Conservation (phyloP, 2,888 invertebrate genomes). For the Polydrusus pterygomalis region DNA sequence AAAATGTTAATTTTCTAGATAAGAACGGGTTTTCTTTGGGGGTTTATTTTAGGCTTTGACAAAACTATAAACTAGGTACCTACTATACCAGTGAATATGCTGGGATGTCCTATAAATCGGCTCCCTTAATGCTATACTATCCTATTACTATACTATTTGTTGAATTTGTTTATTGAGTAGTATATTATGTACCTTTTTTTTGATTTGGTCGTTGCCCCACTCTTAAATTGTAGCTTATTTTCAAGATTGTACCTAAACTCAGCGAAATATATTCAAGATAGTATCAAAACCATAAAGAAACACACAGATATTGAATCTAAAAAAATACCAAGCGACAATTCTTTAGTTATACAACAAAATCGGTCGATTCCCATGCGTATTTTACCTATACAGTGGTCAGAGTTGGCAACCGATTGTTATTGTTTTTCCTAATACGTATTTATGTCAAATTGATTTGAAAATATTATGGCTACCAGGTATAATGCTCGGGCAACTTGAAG, state of each 20-base stretch:
- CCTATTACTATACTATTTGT: too few relatives aligned
- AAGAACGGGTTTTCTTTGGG: not conserved
- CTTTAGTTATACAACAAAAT: conserved; percentile 43
- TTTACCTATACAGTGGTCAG: conserved; percentile 46
- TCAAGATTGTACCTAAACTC: too few relatives aligned
- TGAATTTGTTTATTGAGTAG: too few relatives aligned
- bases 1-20: conserved; percentile 31
- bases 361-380: conserved; percentile 54
- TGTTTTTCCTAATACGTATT: conserved; percentile 57
- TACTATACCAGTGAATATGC: too few relatives aligned
- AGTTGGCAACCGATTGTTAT: conserved; percentile 47
- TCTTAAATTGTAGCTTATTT: too few relatives aligned
- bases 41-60: too few relatives aligned
- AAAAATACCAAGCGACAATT: conserved; percentile 42
- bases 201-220: too few relatives aligned
- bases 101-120: too few relatives aligned
- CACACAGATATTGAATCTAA: conserved; percentile 10
- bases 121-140: too few relatives aligned
- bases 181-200: too few relatives aligned
- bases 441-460: conserved; percentile 57
- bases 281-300: conserved; percentile 29
- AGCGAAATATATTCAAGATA: conserved; percentile 29
- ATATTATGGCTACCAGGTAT: conserved; percentile 51
- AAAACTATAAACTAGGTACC: too few relatives aligned
- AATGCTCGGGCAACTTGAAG: conserved; percentile 27